Base-by-base conservation (phyloP, 1,140 invertebrate species). In the Cyphomyrmex costatus region DNA sequence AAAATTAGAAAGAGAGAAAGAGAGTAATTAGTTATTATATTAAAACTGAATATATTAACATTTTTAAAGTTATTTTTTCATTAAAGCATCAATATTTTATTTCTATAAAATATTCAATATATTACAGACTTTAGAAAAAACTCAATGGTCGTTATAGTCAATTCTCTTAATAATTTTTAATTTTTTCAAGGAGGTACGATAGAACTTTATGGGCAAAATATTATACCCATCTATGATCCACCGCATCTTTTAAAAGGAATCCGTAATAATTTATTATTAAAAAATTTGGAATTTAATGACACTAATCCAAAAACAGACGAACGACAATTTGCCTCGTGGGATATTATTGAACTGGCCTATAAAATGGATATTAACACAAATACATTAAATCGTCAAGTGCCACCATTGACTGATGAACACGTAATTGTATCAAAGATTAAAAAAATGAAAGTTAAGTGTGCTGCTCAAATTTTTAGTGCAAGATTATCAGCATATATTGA, bases 301-400 rank as follows among this genome's bases (percentile, higher is more conserved):
- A 46, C 7, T 46, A 46, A 36, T 36, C 7, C 33, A 36, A 6
- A 36, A 36, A 36, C 6, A 46, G 27, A 70, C 2, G 14, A 49
- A 49, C 21, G 30, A 51, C 14, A 27, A 6, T 49, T 70, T 70
- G 68, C 46, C 3, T 51, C 46, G 19, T 70, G 24, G 46, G 14
- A 70, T 16, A 36, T 66, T 3, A 66, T 66, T 36, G 63, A 66
- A 66, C 7, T 8, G 6, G 33, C 63, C n/a, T 66, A 66, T 42
- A 66, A 66, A 66, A 66, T 42, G 63, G 63, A 66, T 36, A 66
- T 66, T 33, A n/a, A 66, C 10, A 65, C 30, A 33, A 66, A 66
- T 66, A 36, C 33, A 66, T 36, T 66, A 3, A 66, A 66, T 66
- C 63, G 63, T 36, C 30, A 66, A 66, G 6, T 66, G 10, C 30